A percentile compares a stretch with the other conserved stretches of the same genome.
These are phyloP conservation scores for Misgurnus anguillicaudatus DNA, from an alignment of 2,113 vertebrate species.

Conservation along the genomic window DNA sequence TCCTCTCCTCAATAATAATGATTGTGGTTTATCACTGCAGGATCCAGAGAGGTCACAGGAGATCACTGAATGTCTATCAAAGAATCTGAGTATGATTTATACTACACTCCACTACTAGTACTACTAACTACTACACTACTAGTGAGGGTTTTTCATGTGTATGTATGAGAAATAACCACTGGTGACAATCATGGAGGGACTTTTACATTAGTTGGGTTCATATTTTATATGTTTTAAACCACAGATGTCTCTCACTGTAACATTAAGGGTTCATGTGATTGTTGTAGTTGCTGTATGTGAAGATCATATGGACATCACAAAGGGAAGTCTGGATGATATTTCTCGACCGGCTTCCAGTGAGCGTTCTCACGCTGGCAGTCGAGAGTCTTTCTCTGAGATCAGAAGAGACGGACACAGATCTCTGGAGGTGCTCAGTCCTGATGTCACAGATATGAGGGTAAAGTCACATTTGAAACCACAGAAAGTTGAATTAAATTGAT, in stretches of 20 bases:
- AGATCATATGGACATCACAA: constrained; percentile 79
- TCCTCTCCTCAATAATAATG: no score
- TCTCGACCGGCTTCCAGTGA: constrained; percentile 75
- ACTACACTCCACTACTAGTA: no score
- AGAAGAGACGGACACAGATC: constrained; percentile 58
- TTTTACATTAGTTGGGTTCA: no score
- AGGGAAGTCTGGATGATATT: constrained; percentile 77
- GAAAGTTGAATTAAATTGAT: not conserved
- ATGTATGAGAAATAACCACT: no score
- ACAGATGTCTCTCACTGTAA: not conserved
- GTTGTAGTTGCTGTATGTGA: not conserved
- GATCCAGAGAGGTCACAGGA: not conserved
- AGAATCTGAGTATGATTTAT: not conserved
- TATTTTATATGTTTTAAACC: no score
- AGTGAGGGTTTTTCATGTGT: no score
- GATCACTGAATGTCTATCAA: not conserved
- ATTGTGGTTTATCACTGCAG: no score
- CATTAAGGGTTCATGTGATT: not conserved
- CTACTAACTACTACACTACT: no score
- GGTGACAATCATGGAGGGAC: no score
- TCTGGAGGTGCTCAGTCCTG: constrained; percentile 75
- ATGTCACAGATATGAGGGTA: constrained; percentile 74
- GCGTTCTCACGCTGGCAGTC: constrained; percentile 62
- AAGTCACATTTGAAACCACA: not conserved
- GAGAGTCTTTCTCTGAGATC: constrained; percentile 50